Evolutionary conservation across 1,140 invertebrate genomes (phyloP).

Genomic region (Goniozus legneri): DNA sequence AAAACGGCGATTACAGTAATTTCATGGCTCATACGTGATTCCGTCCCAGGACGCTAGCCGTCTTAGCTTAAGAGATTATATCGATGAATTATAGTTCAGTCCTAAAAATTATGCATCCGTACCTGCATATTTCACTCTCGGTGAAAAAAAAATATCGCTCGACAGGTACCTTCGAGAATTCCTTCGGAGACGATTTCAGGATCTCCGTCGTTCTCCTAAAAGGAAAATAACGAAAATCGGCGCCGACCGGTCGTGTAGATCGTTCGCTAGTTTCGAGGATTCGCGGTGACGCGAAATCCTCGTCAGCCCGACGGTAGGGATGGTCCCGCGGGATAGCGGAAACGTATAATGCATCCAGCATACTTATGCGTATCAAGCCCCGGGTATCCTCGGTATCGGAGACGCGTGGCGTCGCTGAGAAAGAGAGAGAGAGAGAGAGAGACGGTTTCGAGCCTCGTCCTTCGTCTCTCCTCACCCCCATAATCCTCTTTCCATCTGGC

Average conservation of each 20-base stretch:
- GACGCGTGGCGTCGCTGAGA: too few species aligned
- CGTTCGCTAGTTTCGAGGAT: neutral
- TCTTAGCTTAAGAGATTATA: too few species aligned
- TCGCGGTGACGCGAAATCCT: neutral
- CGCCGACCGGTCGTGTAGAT: neutral
- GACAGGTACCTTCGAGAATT: neutral
- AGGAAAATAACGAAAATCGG: neutral
- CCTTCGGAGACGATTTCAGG: neutral
- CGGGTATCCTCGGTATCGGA: too few species aligned
- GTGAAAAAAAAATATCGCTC: neutral
- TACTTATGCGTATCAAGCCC: neutral
- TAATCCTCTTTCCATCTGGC: slow-evolving; percentile 1
- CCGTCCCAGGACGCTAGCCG: too few species aligned
- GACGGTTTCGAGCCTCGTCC: too few species aligned
- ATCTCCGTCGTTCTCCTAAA: neutral
- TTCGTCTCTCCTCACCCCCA: too few species aligned
- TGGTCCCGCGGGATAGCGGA: neutral
- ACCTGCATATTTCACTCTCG: neutral
- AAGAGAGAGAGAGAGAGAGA: too few species aligned
- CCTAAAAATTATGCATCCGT: too few species aligned
- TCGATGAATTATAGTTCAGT: too few species aligned
- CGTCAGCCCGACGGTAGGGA: too few species aligned
- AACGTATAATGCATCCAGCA: neutral
- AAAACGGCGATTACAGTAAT: too few species aligned
- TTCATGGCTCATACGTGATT: too few species aligned